A percentile compares a stretch with the other conserved stretches of the same genome.
These are phyloP conservation scores for Triplophysa bombifrons DNA, from an alignment of 2,797 vertebrate species.

Conservation along the genomic window DNA sequence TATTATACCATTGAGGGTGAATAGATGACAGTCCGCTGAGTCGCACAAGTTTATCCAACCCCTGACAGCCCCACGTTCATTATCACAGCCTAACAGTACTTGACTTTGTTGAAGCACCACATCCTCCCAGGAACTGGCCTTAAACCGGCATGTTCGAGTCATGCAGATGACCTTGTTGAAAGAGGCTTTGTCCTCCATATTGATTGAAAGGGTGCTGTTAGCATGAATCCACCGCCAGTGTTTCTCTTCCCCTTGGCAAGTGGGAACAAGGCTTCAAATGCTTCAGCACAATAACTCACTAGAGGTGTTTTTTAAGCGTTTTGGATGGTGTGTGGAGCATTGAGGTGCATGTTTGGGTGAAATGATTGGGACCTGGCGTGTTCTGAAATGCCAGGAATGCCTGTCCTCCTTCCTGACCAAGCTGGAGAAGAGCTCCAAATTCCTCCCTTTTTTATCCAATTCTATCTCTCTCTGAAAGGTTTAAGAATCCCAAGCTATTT, in stretches of 20 bases:
- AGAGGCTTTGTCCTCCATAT: constrained; percentile 39
- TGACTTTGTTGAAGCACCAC: constrained; percentile 69
- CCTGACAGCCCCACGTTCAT: constrained; percentile 54
- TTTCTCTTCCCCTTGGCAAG: constrained; percentile 27
- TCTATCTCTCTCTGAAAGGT: constrained; percentile 6
- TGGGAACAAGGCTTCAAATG: constrained; percentile 1
- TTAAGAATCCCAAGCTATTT: constrained; percentile 41
- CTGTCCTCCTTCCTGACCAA: constrained; percentile 22
- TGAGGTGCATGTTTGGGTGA: not conserved
- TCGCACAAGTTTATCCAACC: constrained; percentile 63
- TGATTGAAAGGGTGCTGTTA: constrained; percentile 24
- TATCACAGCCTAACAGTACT: constrained; percentile 70
- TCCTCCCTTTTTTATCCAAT: not conserved
- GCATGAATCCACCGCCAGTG: constrained; percentile 5
- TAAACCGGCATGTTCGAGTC: constrained; percentile 66
- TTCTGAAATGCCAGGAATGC: constrained; percentile 61
- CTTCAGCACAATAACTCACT: not conserved
- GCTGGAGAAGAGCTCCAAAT: constrained; percentile 40
- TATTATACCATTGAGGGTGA: constrained; percentile 41
- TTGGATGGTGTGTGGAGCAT: not conserved
- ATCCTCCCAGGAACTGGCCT: constrained; percentile 77
- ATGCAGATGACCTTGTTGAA: constrained; percentile 61
- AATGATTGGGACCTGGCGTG: constrained; percentile 1
- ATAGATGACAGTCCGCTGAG: constrained; percentile 52
- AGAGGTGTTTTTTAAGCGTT: constrained; percentile 8